These are phyloP conservation scores for Columba livia DNA, from an alignment of 2,113 vertebrate species.

Conservation along the genomic window DNA sequence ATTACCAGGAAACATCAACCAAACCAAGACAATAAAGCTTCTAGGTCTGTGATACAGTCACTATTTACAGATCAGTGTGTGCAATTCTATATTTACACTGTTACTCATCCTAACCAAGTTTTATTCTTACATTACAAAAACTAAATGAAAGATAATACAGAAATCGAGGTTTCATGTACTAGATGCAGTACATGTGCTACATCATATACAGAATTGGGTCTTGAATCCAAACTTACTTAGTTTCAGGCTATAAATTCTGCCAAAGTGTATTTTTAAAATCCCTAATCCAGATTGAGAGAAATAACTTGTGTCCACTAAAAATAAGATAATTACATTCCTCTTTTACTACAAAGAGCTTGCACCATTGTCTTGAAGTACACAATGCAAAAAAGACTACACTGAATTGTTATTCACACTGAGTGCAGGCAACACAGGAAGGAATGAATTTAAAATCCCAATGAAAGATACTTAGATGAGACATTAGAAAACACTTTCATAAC, in stretches of 20 bases:
- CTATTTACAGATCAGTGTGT: background rate
- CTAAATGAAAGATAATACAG: background rate
- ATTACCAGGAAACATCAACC: background rate
- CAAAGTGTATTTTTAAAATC: background rate
- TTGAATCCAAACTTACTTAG: background rate
- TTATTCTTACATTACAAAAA: background rate
- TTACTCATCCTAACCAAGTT: background rate
- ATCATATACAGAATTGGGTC: background rate
- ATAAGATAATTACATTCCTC: background rate
- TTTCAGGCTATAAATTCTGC: background rate
- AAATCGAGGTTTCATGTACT: background rate
- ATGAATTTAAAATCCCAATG: background rate
- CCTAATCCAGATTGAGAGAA: background rate
- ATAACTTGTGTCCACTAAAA: background rate
- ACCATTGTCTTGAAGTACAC: background rate
- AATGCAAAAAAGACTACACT: background rate
- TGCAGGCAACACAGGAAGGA: background rate
- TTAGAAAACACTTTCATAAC: background rate
- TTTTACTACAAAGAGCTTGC: background rate
- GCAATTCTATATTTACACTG: background rate
- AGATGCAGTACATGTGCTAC: background rate
- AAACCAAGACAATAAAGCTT: background rate
- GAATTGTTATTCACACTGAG: accelerated
- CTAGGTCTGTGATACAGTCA: background rate
- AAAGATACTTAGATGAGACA: background rate